Percentiles rank a stretch among this genome's conserved stretches.
These are phyloP conservation scores for Tragelaphus imberbis DNA, from an alignment of 2,113 vertebrate genomes.

Conservation along the genomic window DNA sequence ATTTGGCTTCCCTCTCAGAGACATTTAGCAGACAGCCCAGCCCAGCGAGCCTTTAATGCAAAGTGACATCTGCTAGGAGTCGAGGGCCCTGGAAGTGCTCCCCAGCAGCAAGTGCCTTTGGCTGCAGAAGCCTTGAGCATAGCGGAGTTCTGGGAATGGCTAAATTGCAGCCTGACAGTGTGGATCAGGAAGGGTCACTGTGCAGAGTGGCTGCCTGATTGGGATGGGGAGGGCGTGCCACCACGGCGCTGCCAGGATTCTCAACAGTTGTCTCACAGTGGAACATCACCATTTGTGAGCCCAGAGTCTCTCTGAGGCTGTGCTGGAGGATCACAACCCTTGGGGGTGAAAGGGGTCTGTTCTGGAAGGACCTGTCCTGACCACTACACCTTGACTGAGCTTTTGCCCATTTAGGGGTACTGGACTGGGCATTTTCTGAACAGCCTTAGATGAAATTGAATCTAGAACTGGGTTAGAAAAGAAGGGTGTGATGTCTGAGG, in stretches of 20 bases:
- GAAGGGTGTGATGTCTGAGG: not conserved
- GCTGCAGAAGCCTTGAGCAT: not conserved
- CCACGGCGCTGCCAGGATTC: not conserved
- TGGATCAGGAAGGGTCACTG: not conserved
- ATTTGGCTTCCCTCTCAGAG: not conserved
- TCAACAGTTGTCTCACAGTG: rapidly evolving
- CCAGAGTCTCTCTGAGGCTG: not conserved
- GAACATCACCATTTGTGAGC: not conserved
- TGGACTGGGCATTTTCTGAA: not conserved
- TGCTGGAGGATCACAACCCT: not conserved
- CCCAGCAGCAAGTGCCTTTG: not conserved
- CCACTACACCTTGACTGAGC: not conserved
- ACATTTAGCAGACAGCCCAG: not conserved
- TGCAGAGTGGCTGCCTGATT: not conserved
- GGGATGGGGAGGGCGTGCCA: not conserved
- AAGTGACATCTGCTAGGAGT: not conserved
- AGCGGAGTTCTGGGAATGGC: not conserved
- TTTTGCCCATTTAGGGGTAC: not conserved
- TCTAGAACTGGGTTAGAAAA: not conserved
- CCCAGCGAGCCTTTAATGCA: conserved; percentile 11
- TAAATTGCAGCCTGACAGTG: conserved; percentile 34
- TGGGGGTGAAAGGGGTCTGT: not conserved
- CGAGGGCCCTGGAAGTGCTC: not conserved
- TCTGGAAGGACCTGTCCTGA: not conserved
- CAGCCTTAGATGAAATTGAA: not conserved